Evolutionary conservation across 1,140 invertebrate species (phyloP).

Genomic region (Pseudomyrmex flavicornis): DNA sequence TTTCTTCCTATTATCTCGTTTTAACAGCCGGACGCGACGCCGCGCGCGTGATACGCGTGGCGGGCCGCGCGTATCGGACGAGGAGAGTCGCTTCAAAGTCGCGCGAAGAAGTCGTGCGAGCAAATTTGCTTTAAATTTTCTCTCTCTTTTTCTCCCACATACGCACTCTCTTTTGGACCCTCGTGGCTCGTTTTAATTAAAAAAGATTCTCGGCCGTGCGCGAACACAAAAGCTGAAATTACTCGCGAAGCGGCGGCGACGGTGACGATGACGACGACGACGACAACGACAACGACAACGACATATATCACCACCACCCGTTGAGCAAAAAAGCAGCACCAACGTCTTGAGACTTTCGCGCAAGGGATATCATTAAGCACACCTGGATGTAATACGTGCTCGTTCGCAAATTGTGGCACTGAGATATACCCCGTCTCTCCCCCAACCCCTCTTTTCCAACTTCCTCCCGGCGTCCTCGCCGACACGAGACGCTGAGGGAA

Average conservation of each 20-base stretch:
- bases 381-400: conserved; percentile 70
- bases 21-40: conserved; percentile 50
- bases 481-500: conserved; percentile 31
- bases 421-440: conserved; percentile 32
- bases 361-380: conserved; percentile 64
- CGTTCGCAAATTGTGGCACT: conserved; percentile 72
- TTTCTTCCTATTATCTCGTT: conserved; percentile 58
- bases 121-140: conserved; percentile 26
- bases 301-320: not conserved
- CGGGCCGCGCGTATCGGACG: conserved; percentile 42
- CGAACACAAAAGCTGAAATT: conserved; percentile 47
- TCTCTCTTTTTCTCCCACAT: no score
- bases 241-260: conserved; percentile 28
- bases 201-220: conserved; percentile 37
- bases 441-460: not conserved
- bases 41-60: no score
- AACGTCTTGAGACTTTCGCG: conserved; percentile 59
- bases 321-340: not conserved
- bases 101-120: conserved; percentile 25
- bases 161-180: not conserved
- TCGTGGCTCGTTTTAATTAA: conserved; percentile 52
- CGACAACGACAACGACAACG: not conserved
- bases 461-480: not conserved
- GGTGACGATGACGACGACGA: not conserved
- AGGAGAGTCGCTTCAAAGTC: conserved; percentile 53